phyloP scores from a whole-genome alignment of 2,113 vertebrate genomes.

The Thalassoma bifasciatum region DNA sequence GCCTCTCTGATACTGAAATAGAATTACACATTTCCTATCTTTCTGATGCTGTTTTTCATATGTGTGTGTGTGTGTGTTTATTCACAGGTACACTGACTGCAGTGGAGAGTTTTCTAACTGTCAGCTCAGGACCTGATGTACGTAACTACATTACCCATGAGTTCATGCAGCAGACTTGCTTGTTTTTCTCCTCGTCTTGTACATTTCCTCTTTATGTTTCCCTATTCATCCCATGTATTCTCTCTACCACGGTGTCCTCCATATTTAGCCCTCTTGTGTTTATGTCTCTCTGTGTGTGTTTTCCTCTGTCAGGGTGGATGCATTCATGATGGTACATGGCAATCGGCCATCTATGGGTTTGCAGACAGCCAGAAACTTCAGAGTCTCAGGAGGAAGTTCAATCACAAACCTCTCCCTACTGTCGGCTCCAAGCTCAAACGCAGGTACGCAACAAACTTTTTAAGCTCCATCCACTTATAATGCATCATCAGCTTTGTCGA shows the following conservation, averaged over 20 bases:
- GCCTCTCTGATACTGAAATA: neutral
- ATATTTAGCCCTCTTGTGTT: neutral
- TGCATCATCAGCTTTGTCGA: no score
- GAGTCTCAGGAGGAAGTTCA: constrained; percentile 85
- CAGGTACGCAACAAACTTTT: constrained; percentile 78
- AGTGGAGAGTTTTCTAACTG: constrained; percentile 92
- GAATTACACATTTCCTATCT: neutral
- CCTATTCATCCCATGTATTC: neutral
- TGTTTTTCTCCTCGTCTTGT: neutral
- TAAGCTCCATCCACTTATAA: no score
- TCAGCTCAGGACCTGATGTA: constrained; percentile 90
- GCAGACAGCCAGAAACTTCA: constrained; percentile 82
- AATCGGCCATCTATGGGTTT: constrained; percentile 90
- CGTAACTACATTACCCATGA: constrained; percentile 43
- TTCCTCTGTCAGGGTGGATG: constrained; percentile 82
- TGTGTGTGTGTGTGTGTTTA: constrained; percentile 17
- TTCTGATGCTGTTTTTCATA: neutral
- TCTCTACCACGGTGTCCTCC: neutral
- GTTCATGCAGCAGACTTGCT: neutral
- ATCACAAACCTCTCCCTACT: constrained; percentile 86
- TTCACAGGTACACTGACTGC: constrained; percentile 89
- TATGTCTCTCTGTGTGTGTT: neutral
- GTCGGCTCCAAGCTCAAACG: constrained; percentile 88
- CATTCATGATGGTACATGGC: constrained; percentile 93
- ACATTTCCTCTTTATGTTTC: neutral